phyloP scores from a whole-genome alignment of 2,797 vertebrate genomes.

The Phaenicophaeus curvirostris region DNA sequence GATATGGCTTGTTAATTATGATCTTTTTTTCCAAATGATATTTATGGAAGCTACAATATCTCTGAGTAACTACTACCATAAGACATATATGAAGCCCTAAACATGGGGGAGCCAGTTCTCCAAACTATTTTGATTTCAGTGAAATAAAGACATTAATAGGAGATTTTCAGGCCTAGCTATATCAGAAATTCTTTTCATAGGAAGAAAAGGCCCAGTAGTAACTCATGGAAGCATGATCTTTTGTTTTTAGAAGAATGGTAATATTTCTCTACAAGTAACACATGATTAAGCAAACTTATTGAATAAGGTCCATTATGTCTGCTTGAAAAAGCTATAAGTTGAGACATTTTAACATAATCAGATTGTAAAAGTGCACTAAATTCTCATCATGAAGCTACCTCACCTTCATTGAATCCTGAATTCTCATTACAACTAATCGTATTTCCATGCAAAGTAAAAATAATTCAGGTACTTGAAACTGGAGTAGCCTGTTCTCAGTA shows the following conservation, averaged over 20 bases:
- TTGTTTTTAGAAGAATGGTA: conserved; percentile 39
- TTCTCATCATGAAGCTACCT: conserved; percentile 48
- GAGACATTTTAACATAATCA: conserved; percentile 66
- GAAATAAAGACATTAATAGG: conserved; percentile 8
- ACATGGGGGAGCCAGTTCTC: neutral
- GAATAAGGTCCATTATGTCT: conserved; percentile 64
- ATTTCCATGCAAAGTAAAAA: conserved; percentile 57
- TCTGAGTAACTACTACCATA: neutral
- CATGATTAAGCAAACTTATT: conserved; percentile 67
- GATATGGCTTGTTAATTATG: neutral
- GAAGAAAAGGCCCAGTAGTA: neutral
- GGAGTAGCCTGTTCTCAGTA: neutral
- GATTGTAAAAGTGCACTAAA: conserved; percentile 59
- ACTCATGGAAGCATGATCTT: neutral
- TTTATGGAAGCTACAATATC: neutral
- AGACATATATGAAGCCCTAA: neutral
- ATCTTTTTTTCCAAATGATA: neutral
- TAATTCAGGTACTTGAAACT: conserved; percentile 42
- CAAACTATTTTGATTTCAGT: neutral
- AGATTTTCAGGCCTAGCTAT: neutral
- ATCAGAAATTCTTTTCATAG: neutral
- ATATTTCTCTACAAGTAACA: conserved; percentile 50
- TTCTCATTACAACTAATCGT: conserved; percentile 60
- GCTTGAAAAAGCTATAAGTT: conserved; percentile 54
- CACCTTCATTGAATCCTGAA: conserved; percentile 54